These are phyloP conservation scores for Thermophis baileyi DNA, from an alignment of 2,113 vertebrate species.

Conservation along the genomic window DNA sequence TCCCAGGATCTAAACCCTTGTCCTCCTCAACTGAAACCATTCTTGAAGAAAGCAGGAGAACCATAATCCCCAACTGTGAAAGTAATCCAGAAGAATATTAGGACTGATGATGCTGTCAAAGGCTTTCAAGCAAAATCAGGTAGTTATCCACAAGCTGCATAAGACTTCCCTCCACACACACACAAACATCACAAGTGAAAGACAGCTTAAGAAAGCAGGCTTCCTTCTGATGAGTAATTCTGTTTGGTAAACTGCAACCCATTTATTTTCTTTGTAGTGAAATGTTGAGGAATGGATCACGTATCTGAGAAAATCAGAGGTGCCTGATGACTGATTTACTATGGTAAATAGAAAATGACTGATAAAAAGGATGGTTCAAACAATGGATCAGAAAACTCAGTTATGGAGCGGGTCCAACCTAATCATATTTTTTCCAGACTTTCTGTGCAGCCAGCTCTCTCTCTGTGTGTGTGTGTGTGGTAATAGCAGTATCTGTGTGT, in stretches of 20 bases:
- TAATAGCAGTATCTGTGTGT: not conserved
- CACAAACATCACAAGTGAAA: not conserved
- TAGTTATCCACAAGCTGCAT: not conserved
- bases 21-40: not conserved
- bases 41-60: not conserved
- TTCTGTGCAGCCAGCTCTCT: not conserved
- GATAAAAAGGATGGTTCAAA: slow-evolving; percentile 49
- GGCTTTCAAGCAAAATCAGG: not conserved
- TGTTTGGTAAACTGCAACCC: slow-evolving; percentile 32
- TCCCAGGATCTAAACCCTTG: not conserved
- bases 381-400: slow-evolving; percentile 10
- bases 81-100: not conserved
- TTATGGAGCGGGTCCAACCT: slow-evolving; percentile 21
- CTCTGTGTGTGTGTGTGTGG: not conserved
- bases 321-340: slow-evolving; percentile 9
- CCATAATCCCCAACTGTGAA: not conserved
- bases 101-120: not conserved
- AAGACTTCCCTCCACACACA: not conserved
- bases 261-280: slow-evolving; percentile 37
- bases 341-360: slow-evolving; percentile 32
- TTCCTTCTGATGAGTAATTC: slow-evolving; percentile 40
- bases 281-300: slow-evolving; percentile 29
- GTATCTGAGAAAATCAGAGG: slow-evolving; percentile 24
- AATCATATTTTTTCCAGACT: not conserved
- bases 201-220: slow-evolving; percentile 34